A percentile compares a stretch with the other conserved stretches of the same genome.
Evolutionary conservation across 2,888 invertebrate genomes (phyloP).

Genomic region (Drosophila subsilvestris): DNA sequence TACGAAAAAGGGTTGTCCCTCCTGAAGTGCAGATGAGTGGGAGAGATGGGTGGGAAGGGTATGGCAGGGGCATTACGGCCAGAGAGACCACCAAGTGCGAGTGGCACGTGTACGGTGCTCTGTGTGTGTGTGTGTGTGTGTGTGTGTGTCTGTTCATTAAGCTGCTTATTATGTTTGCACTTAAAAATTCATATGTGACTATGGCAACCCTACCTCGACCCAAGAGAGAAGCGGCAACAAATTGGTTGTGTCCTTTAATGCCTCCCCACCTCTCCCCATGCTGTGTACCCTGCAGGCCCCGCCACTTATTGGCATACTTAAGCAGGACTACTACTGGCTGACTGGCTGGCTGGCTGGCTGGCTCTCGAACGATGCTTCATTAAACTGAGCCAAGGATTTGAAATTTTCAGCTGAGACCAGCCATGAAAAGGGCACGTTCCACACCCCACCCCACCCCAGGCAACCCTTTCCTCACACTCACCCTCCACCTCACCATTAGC

Average conservation of each 20-base stretch:
- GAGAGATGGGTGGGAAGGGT: not conserved
- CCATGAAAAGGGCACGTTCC: conserved; percentile 13
- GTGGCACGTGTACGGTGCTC: conserved; percentile 48
- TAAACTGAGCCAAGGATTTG: conserved; percentile 45
- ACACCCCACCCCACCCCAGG: not conserved
- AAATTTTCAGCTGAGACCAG: conserved; percentile 38
- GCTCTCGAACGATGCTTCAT: conserved; percentile 27
- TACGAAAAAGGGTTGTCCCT: conserved; percentile 67
- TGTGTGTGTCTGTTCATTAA: conserved; percentile 65
- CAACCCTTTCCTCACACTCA: not conserved
- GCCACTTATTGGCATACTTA: conserved; percentile 72
- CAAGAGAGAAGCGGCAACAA: conserved; percentile 42
- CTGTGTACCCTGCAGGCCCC: not conserved
- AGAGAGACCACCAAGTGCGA: conserved; percentile 45
- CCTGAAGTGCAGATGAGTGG: not conserved
- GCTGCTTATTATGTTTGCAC: conserved; percentile 79
- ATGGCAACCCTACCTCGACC: conserved; percentile 44
- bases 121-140: not conserved
- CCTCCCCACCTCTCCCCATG: conserved; percentile 10
- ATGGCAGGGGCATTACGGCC: not conserved
- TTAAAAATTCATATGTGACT: conserved; percentile 78
- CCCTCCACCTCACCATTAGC: not conserved
- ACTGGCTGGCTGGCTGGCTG: not conserved
- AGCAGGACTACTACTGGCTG: conserved; percentile 31
- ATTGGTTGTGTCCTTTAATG: conserved; percentile 61